Base-by-base conservation (phyloP, 2,797 vertebrate genomes). In the Falco rusticolus region DNA sequence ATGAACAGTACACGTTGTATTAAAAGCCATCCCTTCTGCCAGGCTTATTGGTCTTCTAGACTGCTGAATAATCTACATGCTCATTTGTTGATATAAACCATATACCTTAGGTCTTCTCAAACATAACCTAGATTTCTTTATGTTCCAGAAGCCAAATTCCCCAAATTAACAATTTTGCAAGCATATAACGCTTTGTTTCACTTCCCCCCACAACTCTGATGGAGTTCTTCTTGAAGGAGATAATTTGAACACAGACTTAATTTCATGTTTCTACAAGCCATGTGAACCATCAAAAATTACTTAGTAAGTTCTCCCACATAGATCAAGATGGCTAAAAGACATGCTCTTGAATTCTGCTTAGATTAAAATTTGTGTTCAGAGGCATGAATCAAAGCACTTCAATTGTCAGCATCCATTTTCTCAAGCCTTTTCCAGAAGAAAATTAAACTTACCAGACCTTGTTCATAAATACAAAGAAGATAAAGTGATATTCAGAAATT, bases 101-200 rank as follows among this genome's bases (percentile, higher is more conserved):
- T 20, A 33, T 24, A 50, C 6, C 24, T 43, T 56, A 82, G 6
- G 18, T 57, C 24, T 82, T 68, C 41, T 61, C 54, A 72, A 75
- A 28, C 4, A 22, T 17, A 79, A 48, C 0, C 3, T 31, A 29
- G 4, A 18, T 61, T 72, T 78, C 15, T 15, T 34, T 48, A 4
- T 9, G 39, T 79, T 69, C 39, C 21, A 60, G 17, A 54, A 59
- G 4, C 2, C 8, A 91, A 72, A 48, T 34, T 1, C 9, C 21
- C 5, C 12, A 33, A 66, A 88, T 16, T 81, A 66, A 50, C 4
- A n/a, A 34, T 37, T 60, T 72, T 87, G 4, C 8, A 84, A 31
- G 1, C 1, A 1, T 48, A 19, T 24, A 81, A 66, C 45, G 0
- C 1, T 89, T 60, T 5, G 14, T 33, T 96, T 59, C 1, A 33